phyloP scores from a whole-genome alignment of 2,113 vertebrate genomes.

The Columbina picui region DNA sequence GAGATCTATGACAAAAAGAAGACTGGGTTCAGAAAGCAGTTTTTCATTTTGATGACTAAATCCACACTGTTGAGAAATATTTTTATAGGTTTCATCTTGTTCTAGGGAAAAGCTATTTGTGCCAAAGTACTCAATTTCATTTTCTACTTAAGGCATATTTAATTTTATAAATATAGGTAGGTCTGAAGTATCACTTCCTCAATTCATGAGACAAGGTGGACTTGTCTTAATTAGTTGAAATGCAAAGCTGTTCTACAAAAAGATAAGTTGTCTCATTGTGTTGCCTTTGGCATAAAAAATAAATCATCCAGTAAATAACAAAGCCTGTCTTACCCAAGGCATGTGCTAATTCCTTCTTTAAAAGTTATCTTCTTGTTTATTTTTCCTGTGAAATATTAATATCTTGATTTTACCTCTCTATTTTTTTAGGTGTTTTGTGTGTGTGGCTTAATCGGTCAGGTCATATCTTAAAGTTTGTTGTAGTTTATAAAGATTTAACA shows the following conservation, averaged over 20 bases:
- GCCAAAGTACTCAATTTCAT: background rate
- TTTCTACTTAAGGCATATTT: background rate
- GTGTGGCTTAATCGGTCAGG: background rate
- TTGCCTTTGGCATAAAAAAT: background rate
- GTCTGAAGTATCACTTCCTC: background rate
- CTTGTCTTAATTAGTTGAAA: background rate
- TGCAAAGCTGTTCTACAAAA: background rate
- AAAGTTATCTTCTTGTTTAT: background rate
- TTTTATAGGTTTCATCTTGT: background rate
- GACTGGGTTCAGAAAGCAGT: background rate
- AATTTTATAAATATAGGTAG: background rate
- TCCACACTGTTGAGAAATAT: background rate
- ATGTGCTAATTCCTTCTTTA: background rate
- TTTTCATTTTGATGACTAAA: background rate
- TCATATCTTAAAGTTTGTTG: background rate
- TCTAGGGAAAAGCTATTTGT: background rate
- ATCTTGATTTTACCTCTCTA: background rate
- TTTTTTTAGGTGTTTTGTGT: background rate
- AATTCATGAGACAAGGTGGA: background rate
- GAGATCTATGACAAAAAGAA: background rate
- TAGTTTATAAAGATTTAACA: background rate
- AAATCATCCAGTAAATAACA: background rate
- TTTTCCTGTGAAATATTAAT: background rate
- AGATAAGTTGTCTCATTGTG: background rate
- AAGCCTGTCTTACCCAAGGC: background rate